Conservation (phyloP, 2,888 invertebrate species). For the Xestoiulus laeticollis region DNA sequence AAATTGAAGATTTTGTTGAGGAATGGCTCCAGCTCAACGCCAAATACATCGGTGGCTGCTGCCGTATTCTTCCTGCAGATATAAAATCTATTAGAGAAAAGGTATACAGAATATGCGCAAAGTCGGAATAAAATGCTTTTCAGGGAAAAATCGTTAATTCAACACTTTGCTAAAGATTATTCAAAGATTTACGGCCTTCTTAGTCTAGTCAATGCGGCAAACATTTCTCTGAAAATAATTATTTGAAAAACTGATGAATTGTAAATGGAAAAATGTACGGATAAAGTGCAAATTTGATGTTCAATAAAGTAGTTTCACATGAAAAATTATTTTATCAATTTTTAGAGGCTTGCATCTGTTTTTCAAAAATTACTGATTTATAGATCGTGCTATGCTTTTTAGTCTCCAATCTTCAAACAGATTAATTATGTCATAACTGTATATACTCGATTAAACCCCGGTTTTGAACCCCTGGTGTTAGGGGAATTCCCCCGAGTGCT, state of each 20-base stretch:
- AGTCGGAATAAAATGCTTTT: neutral
- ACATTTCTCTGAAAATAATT: neutral
- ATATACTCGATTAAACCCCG: too few species aligned
- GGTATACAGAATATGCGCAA: conserved; percentile 62
- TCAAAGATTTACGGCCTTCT: neutral
- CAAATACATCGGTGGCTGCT: conserved; percentile 90
- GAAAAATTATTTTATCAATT: too few species aligned
- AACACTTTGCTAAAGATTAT: neutral
- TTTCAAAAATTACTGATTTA: too few species aligned
- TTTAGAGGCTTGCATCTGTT: too few species aligned
- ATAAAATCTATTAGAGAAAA: conserved; percentile 80
- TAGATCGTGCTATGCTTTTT: too few species aligned
- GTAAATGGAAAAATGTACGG: neutral
- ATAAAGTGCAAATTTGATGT: too few species aligned
- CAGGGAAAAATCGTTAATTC: neutral
- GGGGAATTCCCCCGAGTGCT: too few species aligned
- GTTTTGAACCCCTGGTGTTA: too few species aligned
- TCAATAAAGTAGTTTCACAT: too few species aligned
- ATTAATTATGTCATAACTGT: too few species aligned
- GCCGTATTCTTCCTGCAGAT: conserved; percentile 84
- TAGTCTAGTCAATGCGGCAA: neutral
- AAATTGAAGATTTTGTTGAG: conserved; percentile 76
- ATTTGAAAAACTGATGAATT: neutral
- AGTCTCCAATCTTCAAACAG: too few species aligned
- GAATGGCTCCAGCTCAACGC: conserved; percentile 86